phyloP scores from a whole-genome alignment of 2,797 vertebrate species.

The Philypnodon macrostomus region DNA sequence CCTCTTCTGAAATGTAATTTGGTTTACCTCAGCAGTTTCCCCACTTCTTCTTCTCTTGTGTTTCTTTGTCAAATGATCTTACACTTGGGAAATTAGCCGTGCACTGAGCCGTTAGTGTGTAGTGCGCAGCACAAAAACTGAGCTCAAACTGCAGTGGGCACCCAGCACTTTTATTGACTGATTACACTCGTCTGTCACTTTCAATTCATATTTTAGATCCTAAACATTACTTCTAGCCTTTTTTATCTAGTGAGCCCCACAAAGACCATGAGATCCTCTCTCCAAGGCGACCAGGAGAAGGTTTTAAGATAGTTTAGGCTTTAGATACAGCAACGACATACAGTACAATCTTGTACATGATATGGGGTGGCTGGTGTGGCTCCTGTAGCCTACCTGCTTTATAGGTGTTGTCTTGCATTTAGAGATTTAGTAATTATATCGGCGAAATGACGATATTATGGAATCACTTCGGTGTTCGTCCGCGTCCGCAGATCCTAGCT shows the following conservation, averaged over 20 bases:
- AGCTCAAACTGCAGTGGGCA: conserved; percentile 27
- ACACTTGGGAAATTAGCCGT: conserved; percentile 61
- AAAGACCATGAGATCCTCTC: conserved; percentile 1
- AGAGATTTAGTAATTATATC: too few species aligned
- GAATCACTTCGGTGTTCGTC: too few species aligned
- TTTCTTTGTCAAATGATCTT: conserved; percentile 51
- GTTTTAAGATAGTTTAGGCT: not conserved
- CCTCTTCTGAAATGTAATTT: conserved; percentile 42
- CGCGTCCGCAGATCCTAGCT: too few species aligned
- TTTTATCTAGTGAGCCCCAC: not conserved
- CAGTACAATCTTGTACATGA: too few species aligned
- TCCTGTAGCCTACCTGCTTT: too few species aligned
- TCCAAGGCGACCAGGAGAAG: not conserved
- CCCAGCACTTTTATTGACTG: conserved; percentile 15
- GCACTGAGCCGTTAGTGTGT: conserved; percentile 2
- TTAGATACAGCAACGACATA: too few species aligned
- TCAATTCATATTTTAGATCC: not conserved
- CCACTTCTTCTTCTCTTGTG: conserved; percentile 16
- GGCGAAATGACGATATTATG: too few species aligned
- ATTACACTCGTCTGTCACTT: conserved; percentile 3
- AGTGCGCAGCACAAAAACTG: conserved; percentile 12
- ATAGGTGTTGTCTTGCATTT: too few species aligned
- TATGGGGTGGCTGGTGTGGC: too few species aligned
- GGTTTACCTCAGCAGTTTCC: conserved; percentile 37
- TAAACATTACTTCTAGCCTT: not conserved